phyloP scores from a whole-genome alignment of 2,888 invertebrate genomes.

The Meliscaeva auricollis region DNA sequence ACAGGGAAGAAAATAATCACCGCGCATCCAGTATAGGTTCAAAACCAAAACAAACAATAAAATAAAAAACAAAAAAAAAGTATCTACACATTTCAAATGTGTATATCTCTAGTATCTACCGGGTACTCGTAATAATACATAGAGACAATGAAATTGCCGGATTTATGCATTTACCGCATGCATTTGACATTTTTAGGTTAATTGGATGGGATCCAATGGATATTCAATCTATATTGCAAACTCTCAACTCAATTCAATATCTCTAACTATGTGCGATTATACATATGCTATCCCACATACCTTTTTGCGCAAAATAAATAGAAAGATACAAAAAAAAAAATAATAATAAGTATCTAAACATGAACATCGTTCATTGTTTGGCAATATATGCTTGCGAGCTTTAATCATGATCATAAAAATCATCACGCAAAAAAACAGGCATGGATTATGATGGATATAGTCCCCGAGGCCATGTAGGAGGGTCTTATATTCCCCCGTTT shows the following conservation, averaged over 20 bases:
- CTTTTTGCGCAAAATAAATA: slow-evolving; percentile 18
- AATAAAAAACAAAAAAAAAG: neutral
- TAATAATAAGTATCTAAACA: slow-evolving; percentile 48
- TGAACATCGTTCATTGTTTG: slow-evolving; percentile 71
- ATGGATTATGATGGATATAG: neutral
- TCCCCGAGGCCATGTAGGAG: neutral
- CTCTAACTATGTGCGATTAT: neutral
- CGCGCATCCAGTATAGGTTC: slow-evolving; percentile 10
- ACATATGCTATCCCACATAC: slow-evolving; percentile 39
- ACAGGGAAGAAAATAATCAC: slow-evolving; percentile 22
- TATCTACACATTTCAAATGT: slow-evolving; percentile 47
- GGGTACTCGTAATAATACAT: too few relatives aligned
- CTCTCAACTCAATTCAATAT: neutral
- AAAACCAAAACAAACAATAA: slow-evolving; percentile 42
- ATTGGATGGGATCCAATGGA: slow-evolving; percentile 75
- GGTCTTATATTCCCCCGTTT: neutral
- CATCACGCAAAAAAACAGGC: slow-evolving; percentile 49
- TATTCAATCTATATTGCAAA: slow-evolving; percentile 68
- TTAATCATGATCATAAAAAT: slow-evolving; percentile 62
- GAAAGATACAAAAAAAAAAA: neutral
- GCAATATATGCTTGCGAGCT: slow-evolving; percentile 38
- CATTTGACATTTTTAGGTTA: slow-evolving; percentile 76
- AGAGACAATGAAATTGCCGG: slow-evolving; percentile 68
- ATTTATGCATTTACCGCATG: slow-evolving; percentile 74
- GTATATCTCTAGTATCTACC: slow-evolving; percentile 18